A percentile compares a stretch with the other conserved stretches of the same genome.
phyloP scores from a whole-genome alignment of 2,888 invertebrate species.

The Acanthacorydalis orientalis region DNA sequence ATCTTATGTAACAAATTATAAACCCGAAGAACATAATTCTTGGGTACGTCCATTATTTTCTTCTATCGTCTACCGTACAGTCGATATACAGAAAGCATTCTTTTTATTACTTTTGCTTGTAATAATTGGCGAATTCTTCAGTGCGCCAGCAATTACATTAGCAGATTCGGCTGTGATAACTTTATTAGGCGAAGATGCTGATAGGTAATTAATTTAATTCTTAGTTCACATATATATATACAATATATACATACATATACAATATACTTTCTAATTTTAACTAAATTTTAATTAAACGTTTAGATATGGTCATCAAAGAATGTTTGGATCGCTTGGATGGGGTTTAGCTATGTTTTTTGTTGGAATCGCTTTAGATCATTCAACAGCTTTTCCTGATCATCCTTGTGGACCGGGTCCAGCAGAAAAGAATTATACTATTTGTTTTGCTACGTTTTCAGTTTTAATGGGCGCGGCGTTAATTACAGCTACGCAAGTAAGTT shows the following conservation, averaged over 20 bases:
- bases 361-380: slow-evolving; percentile 89
- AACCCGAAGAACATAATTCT: slow-evolving; percentile 45
- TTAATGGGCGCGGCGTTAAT: slow-evolving; percentile 91
- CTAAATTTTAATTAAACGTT: slow-evolving; percentile 1
- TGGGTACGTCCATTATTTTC: slow-evolving; percentile 87
- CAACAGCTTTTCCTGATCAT: slow-evolving; percentile 86
- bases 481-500: slow-evolving; percentile 72
- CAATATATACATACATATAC: not conserved
- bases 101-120: slow-evolving; percentile 83
- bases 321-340: slow-evolving; percentile 98
- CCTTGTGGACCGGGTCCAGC: slow-evolving; percentile 77
- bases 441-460: slow-evolving; percentile 94
- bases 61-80: slow-evolving; percentile 75
- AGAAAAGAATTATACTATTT: slow-evolving; percentile 97
- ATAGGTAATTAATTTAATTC: slow-evolving; percentile 30
- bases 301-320: slow-evolving; percentile 87
- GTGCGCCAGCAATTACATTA: slow-evolving; percentile 86
- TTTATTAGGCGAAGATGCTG: slow-evolving; percentile 73
- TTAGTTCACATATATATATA: not conserved
- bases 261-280: not conserved
- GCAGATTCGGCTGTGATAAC: slow-evolving; percentile 87
- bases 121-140: slow-evolving; percentile 94
- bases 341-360: slow-evolving; percentile 98
- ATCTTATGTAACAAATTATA: slow-evolving; percentile 57
- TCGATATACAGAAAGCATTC: slow-evolving; percentile 91